Evolutionary conservation across 2,113 vertebrate species (phyloP).

Genomic region (Gulo gulo): DNA sequence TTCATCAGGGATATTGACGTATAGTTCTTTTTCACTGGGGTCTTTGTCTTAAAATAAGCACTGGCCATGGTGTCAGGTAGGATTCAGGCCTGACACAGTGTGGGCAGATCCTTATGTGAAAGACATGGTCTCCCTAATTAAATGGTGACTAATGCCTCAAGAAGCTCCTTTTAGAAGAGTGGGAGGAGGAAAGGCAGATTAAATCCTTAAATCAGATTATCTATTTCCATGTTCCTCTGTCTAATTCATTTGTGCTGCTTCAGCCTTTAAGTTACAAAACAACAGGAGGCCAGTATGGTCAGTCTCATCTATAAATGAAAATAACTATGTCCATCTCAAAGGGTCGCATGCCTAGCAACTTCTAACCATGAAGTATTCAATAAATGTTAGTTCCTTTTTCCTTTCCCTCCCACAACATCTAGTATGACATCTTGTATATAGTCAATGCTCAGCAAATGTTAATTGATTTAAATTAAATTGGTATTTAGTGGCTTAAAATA

Average conservation of each 20-base stretch:
- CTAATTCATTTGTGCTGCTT: not conserved
- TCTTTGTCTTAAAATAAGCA: not conserved
- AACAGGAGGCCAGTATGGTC: not conserved
- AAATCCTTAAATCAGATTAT: not conserved
- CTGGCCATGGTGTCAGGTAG: too few species aligned
- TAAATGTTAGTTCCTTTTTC: not conserved
- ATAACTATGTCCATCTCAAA: not conserved
- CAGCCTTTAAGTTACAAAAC: not conserved
- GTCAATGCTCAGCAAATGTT: not conserved
- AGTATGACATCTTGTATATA: not conserved
- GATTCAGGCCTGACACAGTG: not conserved
- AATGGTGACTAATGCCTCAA: not conserved
- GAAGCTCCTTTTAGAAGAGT: not conserved
- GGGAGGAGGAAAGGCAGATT: not conserved
- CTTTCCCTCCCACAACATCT: not conserved
- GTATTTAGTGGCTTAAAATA: conserved; percentile 19
- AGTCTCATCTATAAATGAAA: not conserved
- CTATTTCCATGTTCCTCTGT: not conserved
- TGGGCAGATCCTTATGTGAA: not conserved
- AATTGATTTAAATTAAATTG: not conserved
- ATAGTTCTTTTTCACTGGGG: not conserved
- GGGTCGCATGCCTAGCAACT: not conserved
- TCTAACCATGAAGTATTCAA: not conserved
- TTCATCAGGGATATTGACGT: not conserved
- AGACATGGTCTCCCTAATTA: not conserved